Evolutionary conservation across 1,140 invertebrate species (phyloP).

Genomic region (Aphaenogaster rudis): DNA sequence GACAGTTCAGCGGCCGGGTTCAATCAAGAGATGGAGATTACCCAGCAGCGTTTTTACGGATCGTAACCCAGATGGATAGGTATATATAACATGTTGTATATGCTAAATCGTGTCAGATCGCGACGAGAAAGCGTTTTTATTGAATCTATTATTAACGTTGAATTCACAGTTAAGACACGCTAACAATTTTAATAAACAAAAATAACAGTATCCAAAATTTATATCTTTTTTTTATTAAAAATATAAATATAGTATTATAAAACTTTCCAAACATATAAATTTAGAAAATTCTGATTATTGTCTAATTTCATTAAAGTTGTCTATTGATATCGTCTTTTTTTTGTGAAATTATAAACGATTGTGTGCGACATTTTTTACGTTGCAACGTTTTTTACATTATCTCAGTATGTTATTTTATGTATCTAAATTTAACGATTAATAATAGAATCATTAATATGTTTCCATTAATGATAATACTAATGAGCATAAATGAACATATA

Average conservation of each 20-base stretch:
- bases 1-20: not conserved
- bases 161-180: not conserved
- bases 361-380: not conserved
- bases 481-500: slow-evolving; percentile 29
- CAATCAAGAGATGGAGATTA: slow-evolving; percentile 45
- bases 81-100: slow-evolving; percentile 54
- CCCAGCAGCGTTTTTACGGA: slow-evolving; percentile 20
- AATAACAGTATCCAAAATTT: not conserved
- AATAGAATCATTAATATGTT: slow-evolving; percentile 10
- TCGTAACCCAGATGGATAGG: slow-evolving; percentile 49
- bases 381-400: slow-evolving; percentile 10
- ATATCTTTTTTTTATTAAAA: not conserved
- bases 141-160: slow-evolving; percentile 52
- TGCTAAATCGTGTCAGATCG: slow-evolving; percentile 47
- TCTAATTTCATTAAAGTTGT: not conserved
- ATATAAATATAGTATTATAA: not conserved
- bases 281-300: not conserved
- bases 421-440: slow-evolving; percentile 52
- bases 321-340: not conserved
- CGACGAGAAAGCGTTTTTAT: not conserved
- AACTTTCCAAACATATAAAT: not conserved
- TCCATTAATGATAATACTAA: slow-evolving; percentile 15
- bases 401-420: not conserved
- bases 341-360: not conserved
- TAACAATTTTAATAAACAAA: slow-evolving; percentile 11